These are phyloP conservation scores for Pseudochirops cupreus DNA, from an alignment of 2,797 vertebrate genomes.

Conservation along the genomic window DNA sequence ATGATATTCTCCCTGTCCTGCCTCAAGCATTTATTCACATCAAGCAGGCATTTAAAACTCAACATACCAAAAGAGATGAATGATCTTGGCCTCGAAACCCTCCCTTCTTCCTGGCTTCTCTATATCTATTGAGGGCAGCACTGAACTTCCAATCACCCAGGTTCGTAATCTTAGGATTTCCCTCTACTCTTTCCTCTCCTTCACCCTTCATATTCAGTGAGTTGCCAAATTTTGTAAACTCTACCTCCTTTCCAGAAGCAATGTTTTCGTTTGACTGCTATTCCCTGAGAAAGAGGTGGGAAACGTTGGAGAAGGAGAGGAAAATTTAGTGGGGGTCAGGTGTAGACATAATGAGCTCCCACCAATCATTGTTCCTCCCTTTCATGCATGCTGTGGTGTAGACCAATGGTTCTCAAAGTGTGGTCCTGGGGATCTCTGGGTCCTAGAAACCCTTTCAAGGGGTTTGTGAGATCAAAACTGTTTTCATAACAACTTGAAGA, in stretches of 20 bases:
- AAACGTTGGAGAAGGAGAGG: background rate
- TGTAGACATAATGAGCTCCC: background rate
- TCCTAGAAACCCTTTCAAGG: background rate
- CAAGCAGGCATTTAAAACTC: background rate
- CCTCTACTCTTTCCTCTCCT: background rate
- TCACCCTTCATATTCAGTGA: background rate
- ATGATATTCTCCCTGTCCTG: background rate
- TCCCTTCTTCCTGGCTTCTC: background rate
- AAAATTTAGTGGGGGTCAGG: background rate
- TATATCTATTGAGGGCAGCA: background rate
- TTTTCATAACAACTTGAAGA: background rate
- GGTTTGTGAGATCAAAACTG: background rate
- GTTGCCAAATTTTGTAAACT: background rate
- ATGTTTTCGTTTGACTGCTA: background rate
- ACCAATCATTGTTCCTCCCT: background rate
- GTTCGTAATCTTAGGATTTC: background rate
- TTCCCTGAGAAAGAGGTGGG: background rate
- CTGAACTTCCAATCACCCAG: background rate
- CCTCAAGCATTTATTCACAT: background rate
- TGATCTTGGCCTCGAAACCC: background rate
- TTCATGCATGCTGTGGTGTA: background rate
- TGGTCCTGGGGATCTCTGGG: background rate
- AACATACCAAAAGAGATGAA: background rate
- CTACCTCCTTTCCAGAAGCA: background rate
- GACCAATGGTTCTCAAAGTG: background rate